phyloP scores from a whole-genome alignment of 2,113 vertebrate genomes.

The Raja brachyura region DNA sequence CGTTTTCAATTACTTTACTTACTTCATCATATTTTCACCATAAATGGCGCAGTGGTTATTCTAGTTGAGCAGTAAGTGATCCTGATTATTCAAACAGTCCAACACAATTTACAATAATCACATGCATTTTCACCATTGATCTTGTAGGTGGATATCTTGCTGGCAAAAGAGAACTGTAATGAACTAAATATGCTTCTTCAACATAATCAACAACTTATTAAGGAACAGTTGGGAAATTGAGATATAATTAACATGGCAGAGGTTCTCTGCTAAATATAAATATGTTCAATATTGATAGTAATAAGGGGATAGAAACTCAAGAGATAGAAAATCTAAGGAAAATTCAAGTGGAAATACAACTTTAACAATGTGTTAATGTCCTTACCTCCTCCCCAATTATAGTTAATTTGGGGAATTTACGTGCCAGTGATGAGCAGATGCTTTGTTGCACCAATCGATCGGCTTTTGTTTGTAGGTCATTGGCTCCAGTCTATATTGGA shows the following conservation, averaged over 20 bases:
- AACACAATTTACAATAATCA: neutral
- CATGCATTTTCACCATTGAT: neutral
- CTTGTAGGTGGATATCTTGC: neutral
- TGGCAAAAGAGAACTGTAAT: neutral
- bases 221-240: neutral
- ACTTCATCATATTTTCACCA: too few relatives aligned
- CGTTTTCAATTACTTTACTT: neutral
- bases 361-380: neutral
- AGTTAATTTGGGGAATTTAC: constrained; percentile 78
- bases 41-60: neutral
- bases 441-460: constrained; percentile 86
- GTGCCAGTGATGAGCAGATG: constrained; percentile 81
- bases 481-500: constrained; percentile 65
- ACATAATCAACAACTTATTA: neutral
- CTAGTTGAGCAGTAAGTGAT: neutral
- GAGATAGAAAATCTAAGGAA: neutral
- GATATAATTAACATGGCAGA: neutral
- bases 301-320: neutral
- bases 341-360: constrained; percentile 12
- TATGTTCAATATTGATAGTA: neutral
- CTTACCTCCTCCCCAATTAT: constrained; percentile 94
- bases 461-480: constrained; percentile 89
- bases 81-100: neutral
- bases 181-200: neutral
- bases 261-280: neutral